These are phyloP conservation scores for Pammene fasciana DNA, from an alignment of 2,888 invertebrate species.

Conservation along the genomic window DNA sequence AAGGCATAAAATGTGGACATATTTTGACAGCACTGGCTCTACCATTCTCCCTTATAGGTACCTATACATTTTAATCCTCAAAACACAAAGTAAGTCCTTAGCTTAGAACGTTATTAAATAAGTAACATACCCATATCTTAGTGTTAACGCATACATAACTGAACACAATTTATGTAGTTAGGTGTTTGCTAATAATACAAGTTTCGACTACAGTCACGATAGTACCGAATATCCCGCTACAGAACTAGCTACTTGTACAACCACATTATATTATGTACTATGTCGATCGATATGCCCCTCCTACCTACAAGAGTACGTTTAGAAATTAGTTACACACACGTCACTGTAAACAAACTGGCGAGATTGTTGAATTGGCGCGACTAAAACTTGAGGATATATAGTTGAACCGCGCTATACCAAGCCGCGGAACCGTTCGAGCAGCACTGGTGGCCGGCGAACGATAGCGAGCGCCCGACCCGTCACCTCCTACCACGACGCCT, in stretches of 20 bases:
- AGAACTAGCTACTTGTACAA: constrained; percentile 26
- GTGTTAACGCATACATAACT: constrained; percentile 47
- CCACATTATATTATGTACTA: background rate
- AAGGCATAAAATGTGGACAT: background rate
- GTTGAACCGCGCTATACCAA: constrained; percentile 65
- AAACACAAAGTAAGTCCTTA: background rate
- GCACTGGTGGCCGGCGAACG: constrained; percentile 79
- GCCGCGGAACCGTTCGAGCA: constrained; percentile 73
- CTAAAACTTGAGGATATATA: constrained; percentile 52
- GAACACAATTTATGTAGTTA: constrained; percentile 53
- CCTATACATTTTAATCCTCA: too few relatives aligned
- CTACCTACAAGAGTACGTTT: constrained; percentile 51
- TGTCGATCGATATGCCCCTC: constrained; percentile 61
- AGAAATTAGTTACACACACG: constrained; percentile 69
- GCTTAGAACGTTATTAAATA: constrained; percentile 1
- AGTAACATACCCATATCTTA: constrained; percentile 37
- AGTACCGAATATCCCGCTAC: constrained; percentile 31
- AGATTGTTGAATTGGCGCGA: constrained; percentile 65
- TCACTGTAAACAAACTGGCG: constrained; percentile 72
- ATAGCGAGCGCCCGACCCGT: constrained; percentile 78
- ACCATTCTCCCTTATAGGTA: background rate
- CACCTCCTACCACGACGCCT: constrained; percentile 67
- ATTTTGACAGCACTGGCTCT: background rate
- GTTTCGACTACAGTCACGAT: constrained; percentile 47
- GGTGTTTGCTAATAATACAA: constrained; percentile 51